phyloP scores from a whole-genome alignment of 2,113 vertebrate genomes.

The Polypterus senegalus region DNA sequence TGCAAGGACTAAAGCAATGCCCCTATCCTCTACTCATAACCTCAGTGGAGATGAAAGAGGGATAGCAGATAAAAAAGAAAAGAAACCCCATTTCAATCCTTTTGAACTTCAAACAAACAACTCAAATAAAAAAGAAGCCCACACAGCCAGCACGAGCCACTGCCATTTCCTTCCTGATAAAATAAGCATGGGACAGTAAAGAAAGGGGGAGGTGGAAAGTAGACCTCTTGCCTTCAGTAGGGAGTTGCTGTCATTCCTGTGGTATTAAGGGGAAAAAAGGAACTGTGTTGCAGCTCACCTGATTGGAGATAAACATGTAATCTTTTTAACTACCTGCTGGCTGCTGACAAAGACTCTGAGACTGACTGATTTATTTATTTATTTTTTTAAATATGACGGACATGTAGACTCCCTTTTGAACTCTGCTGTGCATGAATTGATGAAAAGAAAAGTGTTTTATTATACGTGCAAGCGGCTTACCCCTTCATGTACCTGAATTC shows the following conservation, averaged over 20 bases:
- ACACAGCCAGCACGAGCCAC: conserved; percentile 33
- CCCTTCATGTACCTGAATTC: too few species aligned
- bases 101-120: conserved; percentile 12
- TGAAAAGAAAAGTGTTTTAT: too few species aligned
- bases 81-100: background rate
- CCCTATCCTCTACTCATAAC: conserved; percentile 1
- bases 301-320: conserved; percentile 35
- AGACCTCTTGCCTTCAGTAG: conserved; percentile 36
- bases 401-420: too few species aligned
- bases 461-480: too few species aligned
- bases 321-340: conserved; percentile 34
- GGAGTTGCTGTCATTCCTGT: conserved; percentile 27
- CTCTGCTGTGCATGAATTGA: too few species aligned
- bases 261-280: conserved; percentile 21
- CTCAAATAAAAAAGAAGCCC: conserved; percentile 29
- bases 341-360: too few species aligned
- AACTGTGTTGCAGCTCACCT: conserved; percentile 33
- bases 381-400: too few species aligned
- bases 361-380: too few species aligned
- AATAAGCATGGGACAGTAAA: conserved; percentile 21
- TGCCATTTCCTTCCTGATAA: conserved; percentile 36
- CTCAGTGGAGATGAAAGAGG: background rate
- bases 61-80: background rate
- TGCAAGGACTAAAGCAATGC: background rate
- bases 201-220: conserved; percentile 12